Percentiles rank a stretch among this genome's conserved stretches.
These are phyloP conservation scores for Sebastes minor DNA, from an alignment of 2,797 vertebrate species.

Conservation along the genomic window DNA sequence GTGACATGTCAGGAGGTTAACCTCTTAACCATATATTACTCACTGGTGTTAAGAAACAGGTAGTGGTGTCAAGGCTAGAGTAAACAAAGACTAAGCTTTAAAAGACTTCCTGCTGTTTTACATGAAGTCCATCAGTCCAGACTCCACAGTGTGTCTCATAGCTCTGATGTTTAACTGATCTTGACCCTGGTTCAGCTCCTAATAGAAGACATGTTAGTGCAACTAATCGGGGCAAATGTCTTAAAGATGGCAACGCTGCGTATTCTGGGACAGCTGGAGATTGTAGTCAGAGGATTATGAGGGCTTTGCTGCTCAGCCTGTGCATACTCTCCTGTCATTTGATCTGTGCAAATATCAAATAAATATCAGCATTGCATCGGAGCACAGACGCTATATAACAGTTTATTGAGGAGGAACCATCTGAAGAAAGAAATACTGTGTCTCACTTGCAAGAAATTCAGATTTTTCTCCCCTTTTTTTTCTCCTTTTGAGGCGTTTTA, in stretches of 20 bases:
- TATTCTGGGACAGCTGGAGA: conserved; percentile 20
- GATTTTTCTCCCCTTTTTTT: not conserved
- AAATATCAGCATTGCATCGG: not conserved
- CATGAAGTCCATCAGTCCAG: not conserved
- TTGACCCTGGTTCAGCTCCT: not conserved
- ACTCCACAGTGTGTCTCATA: not conserved
- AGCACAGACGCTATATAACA: not conserved
- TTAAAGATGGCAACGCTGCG: not conserved
- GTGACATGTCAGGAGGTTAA: conserved; percentile 7
- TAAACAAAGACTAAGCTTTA: conserved; percentile 30
- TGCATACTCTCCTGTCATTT: not conserved
- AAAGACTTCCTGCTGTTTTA: conserved; percentile 49
- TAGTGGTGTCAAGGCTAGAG: conserved; percentile 9
- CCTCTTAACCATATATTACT: not conserved
- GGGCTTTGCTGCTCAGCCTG: not conserved
- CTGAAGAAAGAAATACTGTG: not conserved
- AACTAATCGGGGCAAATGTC: conserved; percentile 15
- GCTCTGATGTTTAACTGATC: conserved; percentile 21
- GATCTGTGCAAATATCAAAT: not conserved
- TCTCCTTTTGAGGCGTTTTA: not conserved
- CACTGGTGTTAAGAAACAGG: not conserved
- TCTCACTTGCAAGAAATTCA: not conserved
- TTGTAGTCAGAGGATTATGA: not conserved
- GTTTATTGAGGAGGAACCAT: not conserved
- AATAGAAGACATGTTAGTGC: conserved; percentile 17